Evolutionary conservation across 2,888 invertebrate species (phyloP).

Genomic region (Heteropelma amictum): DNA sequence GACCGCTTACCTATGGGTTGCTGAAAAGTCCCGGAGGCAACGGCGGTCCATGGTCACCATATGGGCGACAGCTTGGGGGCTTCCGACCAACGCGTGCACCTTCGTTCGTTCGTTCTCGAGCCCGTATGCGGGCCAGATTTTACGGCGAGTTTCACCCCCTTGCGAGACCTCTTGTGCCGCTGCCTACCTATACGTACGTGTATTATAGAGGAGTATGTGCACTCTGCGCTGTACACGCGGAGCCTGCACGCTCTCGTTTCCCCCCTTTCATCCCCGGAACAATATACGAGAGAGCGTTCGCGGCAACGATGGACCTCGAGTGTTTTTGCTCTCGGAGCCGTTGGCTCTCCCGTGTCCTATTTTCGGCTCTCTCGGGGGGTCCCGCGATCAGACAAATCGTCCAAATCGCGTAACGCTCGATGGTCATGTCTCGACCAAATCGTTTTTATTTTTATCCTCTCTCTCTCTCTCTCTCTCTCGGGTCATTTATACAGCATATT

Average conservation of each 20-base stretch:
- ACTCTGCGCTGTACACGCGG: neutral
- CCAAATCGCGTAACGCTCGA: too few species aligned
- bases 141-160: conserved; percentile 56
- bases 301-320: conserved; percentile 26
- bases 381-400: too few species aligned
- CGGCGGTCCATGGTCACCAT: conserved; percentile 74
- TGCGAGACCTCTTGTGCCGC: too few species aligned
- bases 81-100: conserved; percentile 63
- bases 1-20: conserved; percentile 66
- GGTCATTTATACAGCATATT: too few species aligned
- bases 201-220: neutral
- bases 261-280: conserved; percentile 26
- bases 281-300: conserved; percentile 40
- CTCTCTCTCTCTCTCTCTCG: neutral
- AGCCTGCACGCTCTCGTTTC: neutral
- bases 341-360: too few species aligned
- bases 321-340: neutral
- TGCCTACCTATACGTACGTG: neutral
- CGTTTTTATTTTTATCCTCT: too few species aligned
- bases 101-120: conserved; percentile 68
- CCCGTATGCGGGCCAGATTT: conserved; percentile 75
- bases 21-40: conserved; percentile 66
- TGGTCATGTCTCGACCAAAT: too few species aligned
- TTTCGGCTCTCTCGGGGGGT: too few species aligned
- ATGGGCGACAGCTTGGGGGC: conserved; percentile 74